Evolutionary conservation across 2,113 vertebrate genomes (phyloP), one percentile per base, ranked within the genome.

Genomic region (Perccottus glenii): DNA sequence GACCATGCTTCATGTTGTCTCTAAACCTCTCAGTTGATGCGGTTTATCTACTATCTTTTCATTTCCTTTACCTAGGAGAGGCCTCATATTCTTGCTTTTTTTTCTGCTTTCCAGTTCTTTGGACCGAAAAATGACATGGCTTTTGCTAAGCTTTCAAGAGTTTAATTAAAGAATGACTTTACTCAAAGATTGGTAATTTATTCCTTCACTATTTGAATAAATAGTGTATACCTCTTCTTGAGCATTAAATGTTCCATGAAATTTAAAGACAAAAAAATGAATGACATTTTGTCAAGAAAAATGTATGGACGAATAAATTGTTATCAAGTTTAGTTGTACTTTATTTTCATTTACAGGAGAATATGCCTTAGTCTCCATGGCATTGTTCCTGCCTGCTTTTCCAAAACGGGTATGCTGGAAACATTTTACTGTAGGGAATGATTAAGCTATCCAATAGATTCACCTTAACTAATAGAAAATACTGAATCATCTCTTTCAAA

Each of bases 41-140:
- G 65, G 80, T 77, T 83, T 80, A 82, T 83, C 59, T 73, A 69
- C 61, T 43, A 80, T 86, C 80, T 74, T 35, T 67, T 85, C 6
- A 85, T 84, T 84, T 86, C 75, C 80, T 67, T 75, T 62, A 55
- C 62, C 67, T 65, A 60, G 11, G 55, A 83, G 77, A 67, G 45
- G n/a, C 32, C 33, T 51, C 67, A 52, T 49, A 56, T 76, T 43
- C 35, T 50, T 50, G 53, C 73, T 53, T 44, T 62, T 44, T 62
- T 75, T 45, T 42, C 50, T 51, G 57, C 75, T 61, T 70, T 67
- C 74, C 57, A 67, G 43, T 59, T 49, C 80, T 90, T 88, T 89
- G 64, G 86, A 88, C 73, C 83, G 48, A 74, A 60, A 87, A 83
- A 87, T 85, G 77, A 85, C 52, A 48, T 14, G 63, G 70, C 70